Base-by-base conservation (phyloP, 64 coral and sea anemone genomes). In the Exaiptasia diaphana region DNA sequence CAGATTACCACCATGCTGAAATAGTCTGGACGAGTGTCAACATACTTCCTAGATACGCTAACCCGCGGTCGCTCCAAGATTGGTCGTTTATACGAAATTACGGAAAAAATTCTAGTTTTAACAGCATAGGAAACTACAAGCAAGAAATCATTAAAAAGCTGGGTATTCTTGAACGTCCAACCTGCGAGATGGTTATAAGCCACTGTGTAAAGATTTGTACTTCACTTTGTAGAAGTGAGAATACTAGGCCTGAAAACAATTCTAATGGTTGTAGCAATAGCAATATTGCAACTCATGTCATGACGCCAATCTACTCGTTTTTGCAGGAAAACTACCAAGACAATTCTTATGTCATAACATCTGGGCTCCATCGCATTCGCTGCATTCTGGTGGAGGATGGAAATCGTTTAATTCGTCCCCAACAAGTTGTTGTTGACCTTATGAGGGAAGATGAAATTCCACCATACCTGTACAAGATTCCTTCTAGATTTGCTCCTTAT, bases 381-480 rank as follows among this genome's bases (percentile, higher is more conserved):
- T 85, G 82, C 31, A 62, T 85, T 37, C 41, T 75, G 24, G 82
- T 85, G 9, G 68, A 73, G 2, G 8, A 41, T 35, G 82, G 82
- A 2, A 46, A 36, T 4, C 48, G n/a, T 5, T 41, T 88, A 9
- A 35, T 88, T 35, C 20, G n/a, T 10, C 64, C 85, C 2, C 54
- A 44, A 12, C 85, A 80, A 73, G 76, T 68, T 10, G 64, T 71
- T 35, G 27, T 88, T 2, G 38, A 88, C 3, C 20, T 80, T 15
- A 67, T 50, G n/a, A 24, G 30, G 24, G 28, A 76, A 23, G 29
- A 61, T 11, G 85, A 88, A 68, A 88, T 88, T 33, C 57, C 11
- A 26, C 85, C 85, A 18, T 88, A 79, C 25, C 63, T 88, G 24
- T 88, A 88, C 75, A 72, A 67, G 67, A 53, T 78, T 11, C 75